Conservation (phyloP, 2,113 vertebrate genomes). For the Petrocephalus zakoni region DNA sequence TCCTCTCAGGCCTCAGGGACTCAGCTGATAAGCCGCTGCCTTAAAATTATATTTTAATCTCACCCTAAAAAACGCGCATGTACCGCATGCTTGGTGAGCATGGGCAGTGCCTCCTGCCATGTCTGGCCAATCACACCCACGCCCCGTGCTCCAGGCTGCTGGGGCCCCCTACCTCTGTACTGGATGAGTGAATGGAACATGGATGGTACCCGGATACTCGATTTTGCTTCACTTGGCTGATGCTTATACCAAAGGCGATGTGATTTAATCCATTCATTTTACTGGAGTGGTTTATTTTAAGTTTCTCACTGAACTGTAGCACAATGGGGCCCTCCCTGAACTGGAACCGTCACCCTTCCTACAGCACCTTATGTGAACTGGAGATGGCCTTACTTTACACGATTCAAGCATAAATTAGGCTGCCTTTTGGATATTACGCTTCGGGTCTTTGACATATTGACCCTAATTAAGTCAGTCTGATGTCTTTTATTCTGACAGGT, state of each 20-base stretch:
- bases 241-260: not conserved
- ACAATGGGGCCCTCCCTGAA: not conserved
- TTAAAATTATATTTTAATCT: not conserved
- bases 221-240: not conserved
- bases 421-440: not conserved
- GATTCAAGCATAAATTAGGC: not conserved
- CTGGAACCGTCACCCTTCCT: not conserved
- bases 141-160: not conserved
- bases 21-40: not conserved
- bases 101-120: not conserved
- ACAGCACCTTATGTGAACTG: not conserved
- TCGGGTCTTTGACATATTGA: not conserved
- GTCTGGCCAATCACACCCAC: not conserved
- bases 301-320: not conserved
- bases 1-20: not conserved
- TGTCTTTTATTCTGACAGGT: conserved; percentile 4
- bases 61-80: not conserved
- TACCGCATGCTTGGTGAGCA: not conserved
- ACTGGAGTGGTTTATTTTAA: not conserved
- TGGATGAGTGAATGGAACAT: not conserved
- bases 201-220: not conserved
- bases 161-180: not conserved
- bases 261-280: too few species aligned
- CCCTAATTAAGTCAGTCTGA: not conserved
- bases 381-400: not conserved